Conservation (phyloP, 2,888 invertebrate genomes). For the Aromia moschata region DNA sequence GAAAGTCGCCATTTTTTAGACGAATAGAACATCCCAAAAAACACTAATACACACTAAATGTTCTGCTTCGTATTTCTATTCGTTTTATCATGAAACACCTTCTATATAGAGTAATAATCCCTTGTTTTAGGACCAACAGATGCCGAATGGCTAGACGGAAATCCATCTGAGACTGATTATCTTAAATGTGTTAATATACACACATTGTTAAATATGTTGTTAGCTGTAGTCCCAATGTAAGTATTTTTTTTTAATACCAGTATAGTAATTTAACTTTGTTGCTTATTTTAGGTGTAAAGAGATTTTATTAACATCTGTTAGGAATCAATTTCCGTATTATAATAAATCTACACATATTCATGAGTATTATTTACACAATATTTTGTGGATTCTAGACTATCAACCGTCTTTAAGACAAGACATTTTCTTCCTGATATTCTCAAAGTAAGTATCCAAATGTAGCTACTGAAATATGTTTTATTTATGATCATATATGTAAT, state of each 20-base stretch:
- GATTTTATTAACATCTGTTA: slow-evolving; percentile 72
- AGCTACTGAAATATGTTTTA: too few species aligned
- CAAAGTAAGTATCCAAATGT: slow-evolving; percentile 70
- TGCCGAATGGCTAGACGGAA: slow-evolving; percentile 69
- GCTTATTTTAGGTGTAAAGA: slow-evolving; percentile 72
- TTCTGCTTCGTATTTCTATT: too few species aligned
- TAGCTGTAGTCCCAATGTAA: slow-evolving; percentile 70
- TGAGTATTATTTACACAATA: slow-evolving; percentile 80
- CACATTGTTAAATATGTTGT: slow-evolving; percentile 58
- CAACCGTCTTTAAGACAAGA: slow-evolving; percentile 75
- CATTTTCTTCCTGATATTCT: slow-evolving; percentile 78
- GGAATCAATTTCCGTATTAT: slow-evolving; percentile 79
- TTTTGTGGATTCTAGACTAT: slow-evolving; percentile 79
- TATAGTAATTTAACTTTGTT: slow-evolving; percentile 11
- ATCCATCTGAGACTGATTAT: slow-evolving; percentile 67
- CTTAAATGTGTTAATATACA: slow-evolving; percentile 73
- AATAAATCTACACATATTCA: slow-evolving; percentile 74
- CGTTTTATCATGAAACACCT: too few species aligned
- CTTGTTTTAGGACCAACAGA: slow-evolving; percentile 60
- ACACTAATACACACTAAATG: too few species aligned
- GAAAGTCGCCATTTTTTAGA: too few species aligned
- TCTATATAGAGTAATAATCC: slow-evolving; percentile 58
- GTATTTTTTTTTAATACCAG: slow-evolving; percentile 44
- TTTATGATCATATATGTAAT: too few species aligned
- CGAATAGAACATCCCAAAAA: too few species aligned